Base-by-base conservation (phyloP, 1,140 invertebrate genomes). In the Phymastichus coffea region DNA sequence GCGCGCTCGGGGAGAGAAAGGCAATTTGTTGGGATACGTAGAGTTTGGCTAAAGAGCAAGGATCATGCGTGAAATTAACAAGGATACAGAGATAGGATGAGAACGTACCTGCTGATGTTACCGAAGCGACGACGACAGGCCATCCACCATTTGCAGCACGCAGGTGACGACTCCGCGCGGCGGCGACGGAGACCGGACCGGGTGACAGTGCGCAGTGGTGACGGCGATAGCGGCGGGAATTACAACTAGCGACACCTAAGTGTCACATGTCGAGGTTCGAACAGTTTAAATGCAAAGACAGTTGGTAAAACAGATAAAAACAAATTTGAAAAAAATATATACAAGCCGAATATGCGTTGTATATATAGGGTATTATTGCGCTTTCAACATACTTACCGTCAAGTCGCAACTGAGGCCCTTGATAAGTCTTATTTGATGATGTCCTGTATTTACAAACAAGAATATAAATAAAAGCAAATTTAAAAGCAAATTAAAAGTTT, bases 81-180 rank as follows among this genome's bases (percentile, higher is more conserved):
- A n/a, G 44, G 56, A 43, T 37, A 51, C 57, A 26, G 20, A 33
- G 12, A 54, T 64, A 53, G 26, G 15, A 63, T n/a, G n/a, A n/a
- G n/a, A 28, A 56, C 68, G 19, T 73, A 78, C 76, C 76, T 78
- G 41, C 57, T 48, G 75, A 72, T 77, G 74, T 78, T 76, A 76
- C 68, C 67, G 66, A 63, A 28, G 73, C 72, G 56, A 72, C 47
- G 63, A 69, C 71, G 72, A 73, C 70, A 73, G 66, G 56, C 70
- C 70, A 57, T 70, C 70, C 74, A 77, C 75, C 74, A 77, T 76
- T 77, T 73, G 66, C 74, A 71, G 72, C 68, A 69, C 66, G 37
- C 66, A 64, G 57, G 63, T 63, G 66, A 57, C 53, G 47, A 60
- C 49, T 60, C n/a, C n/a, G n/a, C n/a, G n/a, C n/a, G n/a, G n/a